Evolutionary conservation across 2,797 vertebrate species (phyloP).

Genomic region (Odontamblyopus lacepedii): DNA sequence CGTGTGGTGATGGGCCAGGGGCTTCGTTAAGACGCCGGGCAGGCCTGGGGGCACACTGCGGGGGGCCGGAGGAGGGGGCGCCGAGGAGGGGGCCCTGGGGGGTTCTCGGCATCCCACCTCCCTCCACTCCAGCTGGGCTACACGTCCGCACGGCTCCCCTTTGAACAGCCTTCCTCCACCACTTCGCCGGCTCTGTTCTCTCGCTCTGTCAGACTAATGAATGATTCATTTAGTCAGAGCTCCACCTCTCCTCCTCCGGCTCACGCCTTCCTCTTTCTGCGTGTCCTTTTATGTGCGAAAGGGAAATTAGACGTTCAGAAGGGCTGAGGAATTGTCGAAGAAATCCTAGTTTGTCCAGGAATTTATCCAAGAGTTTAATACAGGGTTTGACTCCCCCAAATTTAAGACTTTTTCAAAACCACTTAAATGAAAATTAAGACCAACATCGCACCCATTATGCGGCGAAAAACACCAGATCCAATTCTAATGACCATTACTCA

Average conservation of each 20-base stretch:
- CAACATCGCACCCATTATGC: no score
- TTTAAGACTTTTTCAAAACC: no score
- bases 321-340: background rate
- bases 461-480: no score
- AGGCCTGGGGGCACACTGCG: constrained; percentile 63
- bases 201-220: constrained; percentile 80
- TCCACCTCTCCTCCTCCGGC: constrained; percentile 62
- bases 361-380: background rate
- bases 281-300: constrained; percentile 13
- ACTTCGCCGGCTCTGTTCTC: constrained; percentile 46
- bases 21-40: constrained; percentile 80
- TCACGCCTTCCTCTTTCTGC: constrained; percentile 37
- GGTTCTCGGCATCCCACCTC: constrained; percentile 72
- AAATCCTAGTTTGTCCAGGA: no score
- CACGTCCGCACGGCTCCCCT: constrained; percentile 74
- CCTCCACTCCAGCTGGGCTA: constrained; percentile 75
- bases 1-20: constrained; percentile 70
- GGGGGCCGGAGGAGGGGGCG: constrained; percentile 26
- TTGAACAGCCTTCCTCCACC: constrained; percentile 69
- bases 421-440: no score
- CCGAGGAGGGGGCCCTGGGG: constrained; percentile 63
- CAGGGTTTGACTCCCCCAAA: no score
- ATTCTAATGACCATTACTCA: no score
- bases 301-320: constrained; percentile 2
- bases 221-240: constrained; percentile 80